Evolutionary conservation across 2,113 vertebrate species (phyloP), one percentile per base, ranked within the genome.

Genomic region (Glaucidium brasilianum): DNA sequence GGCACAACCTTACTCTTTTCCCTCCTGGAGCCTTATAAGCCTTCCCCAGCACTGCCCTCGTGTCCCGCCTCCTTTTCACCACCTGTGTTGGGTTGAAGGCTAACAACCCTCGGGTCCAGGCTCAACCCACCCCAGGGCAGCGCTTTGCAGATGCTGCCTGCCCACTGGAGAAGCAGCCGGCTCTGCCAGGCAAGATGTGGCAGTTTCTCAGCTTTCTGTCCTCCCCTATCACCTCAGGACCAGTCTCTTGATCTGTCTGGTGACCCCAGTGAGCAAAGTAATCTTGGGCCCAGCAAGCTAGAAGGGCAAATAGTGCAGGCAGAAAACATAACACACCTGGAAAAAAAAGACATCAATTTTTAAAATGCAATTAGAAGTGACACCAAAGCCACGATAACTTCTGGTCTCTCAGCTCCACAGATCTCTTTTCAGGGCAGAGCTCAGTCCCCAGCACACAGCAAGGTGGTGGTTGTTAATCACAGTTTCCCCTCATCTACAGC

Each of bases 1-100:
- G 17, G 43, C 2, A 6, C 2, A 39, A 0, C 10, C 34, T 37
- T 18, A 0, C 15, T 49, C 1, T 6, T 0, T 0, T 2, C 9
- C 27, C 3, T 56, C 47, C 60, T 58, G 52, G 29, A 35, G 47
- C 43, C 22, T 63, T 91, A 71, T 53, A 82, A 90, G n/a, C n/a
- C 5, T 62, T 84, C 29, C 79, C 35, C 37, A 90, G 6, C 12
- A 41, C 0, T 22, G 6, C 11, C 20, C 4, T 35, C 35, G 21
- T 15, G 26, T 35, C 11, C 8, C 14, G 2, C 20, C n/a, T 39
- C 9, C 64, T 29, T 88, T 34, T 56, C 41, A 21, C 19, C 41
- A 58, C 10, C 37, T n/a, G 25, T 62, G 27, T 1, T 52, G 64
- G 1, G 26, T 74, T 88, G 8, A 59, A 64, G 55, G 56, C 3